Percentiles rank a stretch among this genome's conserved stretches.
Conservation (phyloP, 2,888 invertebrate genomes). For the Meiosimyza platycephala region DNA sequence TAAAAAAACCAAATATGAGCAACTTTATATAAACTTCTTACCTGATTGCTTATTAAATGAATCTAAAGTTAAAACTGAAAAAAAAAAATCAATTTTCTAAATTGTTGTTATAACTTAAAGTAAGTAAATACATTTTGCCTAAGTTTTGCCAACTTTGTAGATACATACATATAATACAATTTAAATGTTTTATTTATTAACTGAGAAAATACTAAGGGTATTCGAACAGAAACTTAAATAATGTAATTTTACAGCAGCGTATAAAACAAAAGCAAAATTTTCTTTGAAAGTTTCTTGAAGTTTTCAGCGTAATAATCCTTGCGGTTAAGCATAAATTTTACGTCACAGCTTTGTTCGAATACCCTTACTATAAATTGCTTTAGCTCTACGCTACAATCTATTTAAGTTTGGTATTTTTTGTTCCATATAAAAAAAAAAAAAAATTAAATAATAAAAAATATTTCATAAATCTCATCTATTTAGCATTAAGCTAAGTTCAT, state of each 20-base stretch:
- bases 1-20: conserved; percentile 48
- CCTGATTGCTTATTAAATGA: conserved; percentile 49
- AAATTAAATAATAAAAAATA: not conserved
- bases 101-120: conserved; percentile 20
- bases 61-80: conserved; percentile 42
- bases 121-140: conserved; percentile 16
- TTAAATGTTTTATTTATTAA: not conserved
- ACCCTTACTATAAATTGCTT: not conserved
- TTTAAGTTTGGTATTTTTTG: not conserved
- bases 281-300: too few species aligned
- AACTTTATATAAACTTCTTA: conserved; percentile 55
- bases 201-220: not conserved
- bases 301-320: too few species aligned
- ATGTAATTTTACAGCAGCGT: too few species aligned
- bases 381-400: conserved; percentile 1
- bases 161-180: not conserved
- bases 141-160: not conserved
- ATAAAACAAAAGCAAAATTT: too few species aligned
- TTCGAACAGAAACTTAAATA: too few species aligned
- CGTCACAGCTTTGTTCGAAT: too few species aligned
- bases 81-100: conserved; percentile 9
- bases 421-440: not conserved
- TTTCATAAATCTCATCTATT: too few species aligned
- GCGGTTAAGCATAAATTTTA: too few species aligned
- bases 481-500: too few species aligned